Conservation (phyloP, 2,113 vertebrate species). For the Oncorhynchus gorbuscha region DNA sequence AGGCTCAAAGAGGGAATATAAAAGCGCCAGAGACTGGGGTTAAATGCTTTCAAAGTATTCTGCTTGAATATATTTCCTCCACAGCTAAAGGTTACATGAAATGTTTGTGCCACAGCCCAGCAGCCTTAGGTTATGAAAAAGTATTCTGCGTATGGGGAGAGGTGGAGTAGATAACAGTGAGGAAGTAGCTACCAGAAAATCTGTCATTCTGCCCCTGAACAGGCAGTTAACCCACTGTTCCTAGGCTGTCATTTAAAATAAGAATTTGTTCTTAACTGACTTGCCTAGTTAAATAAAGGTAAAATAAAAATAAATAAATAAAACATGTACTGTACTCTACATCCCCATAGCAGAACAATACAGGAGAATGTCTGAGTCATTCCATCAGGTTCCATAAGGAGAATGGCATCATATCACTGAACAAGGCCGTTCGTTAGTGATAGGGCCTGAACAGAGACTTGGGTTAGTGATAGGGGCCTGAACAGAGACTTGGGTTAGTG, state of each 20-base stretch:
- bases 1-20: neutral
- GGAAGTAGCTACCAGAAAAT: neutral
- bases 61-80: slow-evolving; percentile 46
- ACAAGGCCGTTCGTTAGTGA: no score
- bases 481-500: no score
- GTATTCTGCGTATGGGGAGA: slow-evolving; percentile 9
- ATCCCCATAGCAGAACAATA: neutral
- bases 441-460: no score
- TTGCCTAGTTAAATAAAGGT: no score
- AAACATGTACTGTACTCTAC: neutral
- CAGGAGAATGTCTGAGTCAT: neutral
- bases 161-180: no score
- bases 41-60: slow-evolving; percentile 55
- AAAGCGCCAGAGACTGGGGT: slow-evolving; percentile 19
- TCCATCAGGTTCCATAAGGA: neutral
- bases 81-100: slow-evolving; percentile 17
- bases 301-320: no score
- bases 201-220: no score
- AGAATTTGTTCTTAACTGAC: no score
- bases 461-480: no score
- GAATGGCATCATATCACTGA: neutral
- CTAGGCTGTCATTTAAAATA: no score
- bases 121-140: slow-evolving; percentile 42
- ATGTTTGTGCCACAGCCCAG: slow-evolving; percentile 28
- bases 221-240: no score